A percentile compares a stretch with the other conserved stretches of the same genome.
phyloP scores from a whole-genome alignment of 2,113 vertebrate species.

The Corydoras sp. region DNA sequence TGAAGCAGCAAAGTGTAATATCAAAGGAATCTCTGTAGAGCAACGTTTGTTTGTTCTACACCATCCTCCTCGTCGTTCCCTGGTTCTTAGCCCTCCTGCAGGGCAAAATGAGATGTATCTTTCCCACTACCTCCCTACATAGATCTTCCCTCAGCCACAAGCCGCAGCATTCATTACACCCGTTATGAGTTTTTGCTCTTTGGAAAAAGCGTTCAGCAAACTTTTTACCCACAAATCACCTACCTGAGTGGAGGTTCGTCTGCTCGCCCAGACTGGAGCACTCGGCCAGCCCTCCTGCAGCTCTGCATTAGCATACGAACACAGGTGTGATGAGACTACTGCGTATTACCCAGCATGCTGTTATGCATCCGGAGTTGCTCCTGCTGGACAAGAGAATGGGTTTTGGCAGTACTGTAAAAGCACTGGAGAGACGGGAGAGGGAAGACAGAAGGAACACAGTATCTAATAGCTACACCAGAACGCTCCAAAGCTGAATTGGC shows the following conservation, averaged over 20 bases:
- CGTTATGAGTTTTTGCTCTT: constrained; percentile 6
- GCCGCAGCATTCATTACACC: constrained; percentile 33
- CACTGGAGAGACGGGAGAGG: constrained; percentile 3
- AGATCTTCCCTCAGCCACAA: no score
- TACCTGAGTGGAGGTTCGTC: constrained; percentile 12
- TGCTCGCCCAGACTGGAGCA: not conserved
- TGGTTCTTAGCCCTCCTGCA: constrained; percentile 21
- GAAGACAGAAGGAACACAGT: constrained; percentile 5
- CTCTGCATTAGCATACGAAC: constrained; percentile 40
- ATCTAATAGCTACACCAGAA: constrained; percentile 16
- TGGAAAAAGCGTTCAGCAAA: not conserved
- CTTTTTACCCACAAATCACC: constrained; percentile 38
- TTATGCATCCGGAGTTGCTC: constrained; percentile 16
- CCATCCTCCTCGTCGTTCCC: not conserved
- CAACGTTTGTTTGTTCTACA: not conserved
- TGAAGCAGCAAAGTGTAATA: no score
- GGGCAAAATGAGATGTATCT: constrained; percentile 11
- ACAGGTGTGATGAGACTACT: constrained; percentile 39
- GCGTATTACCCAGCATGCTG: constrained; percentile 33
- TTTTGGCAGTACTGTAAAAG: constrained; percentile 7
- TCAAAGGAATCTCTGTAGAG: constrained; percentile 15
- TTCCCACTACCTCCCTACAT: no score
- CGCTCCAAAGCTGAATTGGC: not conserved
- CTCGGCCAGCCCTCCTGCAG: constrained; percentile 4
- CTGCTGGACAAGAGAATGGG: not conserved